phyloP scores from a whole-genome alignment of 2,888 invertebrate species.

The Drosophila buzzatii region DNA sequence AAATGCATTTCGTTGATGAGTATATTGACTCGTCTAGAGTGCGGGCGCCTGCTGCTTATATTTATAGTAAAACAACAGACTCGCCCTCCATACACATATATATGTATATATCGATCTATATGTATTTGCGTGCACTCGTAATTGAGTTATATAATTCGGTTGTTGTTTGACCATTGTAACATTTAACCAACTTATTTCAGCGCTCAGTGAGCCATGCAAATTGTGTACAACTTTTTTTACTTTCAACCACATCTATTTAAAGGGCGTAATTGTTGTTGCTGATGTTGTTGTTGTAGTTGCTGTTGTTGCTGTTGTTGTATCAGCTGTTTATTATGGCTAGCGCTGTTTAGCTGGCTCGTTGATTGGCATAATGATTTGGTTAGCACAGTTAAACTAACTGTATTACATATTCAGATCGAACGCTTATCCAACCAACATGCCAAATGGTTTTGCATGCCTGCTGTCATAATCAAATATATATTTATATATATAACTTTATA shows the following conservation, averaged over 20 bases:
- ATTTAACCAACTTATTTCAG: constrained; percentile 73
- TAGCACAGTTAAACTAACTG: constrained; percentile 31
- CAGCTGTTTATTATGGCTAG: constrained; percentile 19
- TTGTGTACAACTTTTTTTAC: constrained; percentile 50
- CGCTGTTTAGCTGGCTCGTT: constrained; percentile 31
- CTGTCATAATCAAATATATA: neutral
- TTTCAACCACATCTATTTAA: constrained; percentile 29
- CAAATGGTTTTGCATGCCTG: constrained; percentile 27
- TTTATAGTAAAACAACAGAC: constrained; percentile 24
- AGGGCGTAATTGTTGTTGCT: constrained; percentile 20
- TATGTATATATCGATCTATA: neutral
- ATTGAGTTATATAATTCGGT: constrained; percentile 60
- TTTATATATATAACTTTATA: neutral
- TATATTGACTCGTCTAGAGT: constrained; percentile 2
- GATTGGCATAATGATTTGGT: constrained; percentile 50
- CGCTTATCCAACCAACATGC: constrained; percentile 15
- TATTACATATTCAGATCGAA: constrained; percentile 20
- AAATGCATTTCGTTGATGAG: constrained; percentile 63
- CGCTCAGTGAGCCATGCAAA: constrained; percentile 72
- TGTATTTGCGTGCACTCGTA: constrained; percentile 33
- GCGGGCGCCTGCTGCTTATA: constrained; percentile 8
- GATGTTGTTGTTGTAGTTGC: constrained; percentile 22
- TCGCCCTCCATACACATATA: neutral
- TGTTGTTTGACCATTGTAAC: constrained; percentile 47
- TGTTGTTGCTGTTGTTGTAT: constrained; percentile 21